These are phyloP conservation scores for Gymnarchus niloticus DNA, from an alignment of 2,113 vertebrate species.

Conservation along the genomic window DNA sequence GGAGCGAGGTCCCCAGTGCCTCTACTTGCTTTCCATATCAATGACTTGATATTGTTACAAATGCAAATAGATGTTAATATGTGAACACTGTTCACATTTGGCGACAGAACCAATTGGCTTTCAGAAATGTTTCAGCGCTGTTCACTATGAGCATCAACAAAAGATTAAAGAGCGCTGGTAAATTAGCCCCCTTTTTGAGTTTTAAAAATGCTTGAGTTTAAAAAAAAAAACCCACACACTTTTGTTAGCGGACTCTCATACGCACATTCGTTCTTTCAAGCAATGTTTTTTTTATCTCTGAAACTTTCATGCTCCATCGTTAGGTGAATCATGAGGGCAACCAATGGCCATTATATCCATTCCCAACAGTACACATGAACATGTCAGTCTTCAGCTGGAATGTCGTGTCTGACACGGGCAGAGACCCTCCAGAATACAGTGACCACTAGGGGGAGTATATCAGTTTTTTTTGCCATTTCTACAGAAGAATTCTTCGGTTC, in stretches of 20 bases:
- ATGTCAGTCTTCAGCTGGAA: neutral
- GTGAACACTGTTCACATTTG: neutral
- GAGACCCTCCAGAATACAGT: neutral
- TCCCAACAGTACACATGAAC: neutral
- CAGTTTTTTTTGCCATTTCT: too few species aligned
- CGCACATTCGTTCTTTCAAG: neutral
- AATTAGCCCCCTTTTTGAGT: neutral
- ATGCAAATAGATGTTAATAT: neutral
- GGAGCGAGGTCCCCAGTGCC: neutral
- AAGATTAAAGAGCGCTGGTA: neutral
- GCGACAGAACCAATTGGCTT: neutral
- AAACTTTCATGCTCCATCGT: too few species aligned
- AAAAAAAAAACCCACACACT: too few species aligned
- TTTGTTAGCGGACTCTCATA: too few species aligned
- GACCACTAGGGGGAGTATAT: neutral
- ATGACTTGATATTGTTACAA: constrained; percentile 8
- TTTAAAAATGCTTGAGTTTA: neutral
- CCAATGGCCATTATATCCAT: too few species aligned
- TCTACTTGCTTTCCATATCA: constrained; percentile 7
- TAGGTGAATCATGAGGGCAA: too few species aligned
- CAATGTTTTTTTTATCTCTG: neutral
- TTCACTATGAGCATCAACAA: neutral
- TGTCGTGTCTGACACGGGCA: too few species aligned
- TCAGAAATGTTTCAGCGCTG: too few species aligned
- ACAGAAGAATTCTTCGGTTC: neutral